Evolutionary conservation across 2,113 vertebrate species (phyloP), one percentile per base, ranked within the genome.

Genomic region (Cyphomyrus plagiostoma): DNA sequence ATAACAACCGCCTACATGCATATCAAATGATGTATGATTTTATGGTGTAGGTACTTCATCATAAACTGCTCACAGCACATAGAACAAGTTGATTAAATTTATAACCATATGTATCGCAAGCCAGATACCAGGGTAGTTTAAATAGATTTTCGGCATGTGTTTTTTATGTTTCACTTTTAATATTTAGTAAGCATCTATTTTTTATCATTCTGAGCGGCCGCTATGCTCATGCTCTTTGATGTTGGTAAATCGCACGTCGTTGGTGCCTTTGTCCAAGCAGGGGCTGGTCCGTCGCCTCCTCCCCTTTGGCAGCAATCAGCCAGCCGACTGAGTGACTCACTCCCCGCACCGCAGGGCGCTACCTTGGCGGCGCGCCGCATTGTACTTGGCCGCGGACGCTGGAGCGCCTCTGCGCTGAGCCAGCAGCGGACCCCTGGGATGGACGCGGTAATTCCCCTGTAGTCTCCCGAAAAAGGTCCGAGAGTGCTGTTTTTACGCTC

Each of bases 1-100:
- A 94, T 96, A 95, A 95, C 93, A 90, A 58, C 93, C 90, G 94
- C 92, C 92, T 19, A n/a, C 58, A 56, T 53, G 17, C 26, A 35
- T 66, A 49, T 53, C 46, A 52, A 66, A 35, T 74, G 91, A 87
- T 82, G 82, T 90, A 83, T 53, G 45, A 19, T 23, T 84, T 46
- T 84, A 84, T 58, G 48, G 82, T 17, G 7, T 58, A 74, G 85
- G 46, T 13, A 80, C 52, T 42, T 53, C 70, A 83, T 46, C 8
- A 91, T 70, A 87, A 49, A 30, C 46, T 17, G 8, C 23, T 10
- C 8, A 23, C 8, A 3, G 7, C 48, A 15, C 42, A 88, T 42
- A 13, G 39, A 10, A 88, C 52, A 23, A n/a, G 1, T 53, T 70
- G 2, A 46, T 19, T 82, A 21, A 45, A 11, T 3, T 13, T 21